Evolutionary conservation across 2,113 vertebrate genomes (phyloP), one percentile per base, ranked within the genome.

Genomic region (Ciconia maguari): DNA sequence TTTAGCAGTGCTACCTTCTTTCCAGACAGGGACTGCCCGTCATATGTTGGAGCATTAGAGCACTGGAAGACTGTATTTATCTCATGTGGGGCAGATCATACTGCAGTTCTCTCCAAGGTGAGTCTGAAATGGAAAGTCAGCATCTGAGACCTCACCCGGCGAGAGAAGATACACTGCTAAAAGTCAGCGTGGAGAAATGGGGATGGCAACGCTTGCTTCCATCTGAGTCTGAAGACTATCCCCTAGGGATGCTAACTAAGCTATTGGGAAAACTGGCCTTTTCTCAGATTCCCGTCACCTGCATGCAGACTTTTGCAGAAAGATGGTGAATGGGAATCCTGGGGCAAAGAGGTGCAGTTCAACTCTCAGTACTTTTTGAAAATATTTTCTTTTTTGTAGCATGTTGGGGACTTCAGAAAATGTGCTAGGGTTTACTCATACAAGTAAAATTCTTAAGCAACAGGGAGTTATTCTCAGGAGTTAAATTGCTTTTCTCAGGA

Each of bases 61-160:
- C 94, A 95, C 61, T 96, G 97, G 95, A 96, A 95, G 66, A 79
- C 93, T 44, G 79, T 92, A 2, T 98, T 97, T 89, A 84, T 98
- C 38, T 86, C 97, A 7, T 98, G 98, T 87, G 98, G 98, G 32
- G 94, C 94, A 55, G 97, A 97, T 83, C 98, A 98, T 16, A 97
- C 97, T 62, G 98, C 97, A 30, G 88, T 95, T 69, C 97, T 98
- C 61, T 98, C 97, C 52, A 97, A 98, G 98, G 98, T 98, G 90
- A 92, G 81, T 68, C 60, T 84, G 38, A 94, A 89, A 36, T 22
- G 51, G 74, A 77, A 90, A 72, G 41, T 57, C 57, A 79, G 64
- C 65, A 41, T 62, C 65, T 58, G 77, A 78, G 65, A 38, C n/a
- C 22, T 91, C 32, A 41, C 32, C 8, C 38, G 68, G 17, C 9